Conservation (phyloP, 2,888 invertebrate species). For the Bugula neritina region DNA sequence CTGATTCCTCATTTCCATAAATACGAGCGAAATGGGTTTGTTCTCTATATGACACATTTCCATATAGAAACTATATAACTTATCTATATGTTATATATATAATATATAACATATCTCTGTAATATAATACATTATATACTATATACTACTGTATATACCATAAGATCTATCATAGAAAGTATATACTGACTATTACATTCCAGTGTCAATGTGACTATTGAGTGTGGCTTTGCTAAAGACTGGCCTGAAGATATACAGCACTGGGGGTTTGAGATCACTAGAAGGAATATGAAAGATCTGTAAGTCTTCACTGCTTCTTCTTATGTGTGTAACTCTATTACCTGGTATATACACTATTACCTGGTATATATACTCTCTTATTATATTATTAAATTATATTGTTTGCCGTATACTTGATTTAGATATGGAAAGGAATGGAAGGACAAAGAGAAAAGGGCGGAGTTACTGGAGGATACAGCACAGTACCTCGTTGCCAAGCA, state of each 20-base stretch:
- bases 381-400: not conserved
- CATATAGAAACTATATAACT: too few species aligned
- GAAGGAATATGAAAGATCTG: conserved; percentile 71
- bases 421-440: conserved; percentile 67
- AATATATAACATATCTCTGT: too few species aligned
- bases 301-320: conserved; percentile 55
- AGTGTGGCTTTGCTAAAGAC: conserved; percentile 59
- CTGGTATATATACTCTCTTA: not conserved
- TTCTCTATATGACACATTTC: too few species aligned
- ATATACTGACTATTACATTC: too few species aligned
- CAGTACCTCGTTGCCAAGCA: conserved; percentile 64
- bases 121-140: too few species aligned
- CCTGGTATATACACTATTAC: too few species aligned
- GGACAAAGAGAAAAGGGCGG: conserved; percentile 65
- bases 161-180: too few species aligned
- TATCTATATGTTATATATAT: too few species aligned
- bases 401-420: not conserved
- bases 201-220: conserved; percentile 60
- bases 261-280: conserved; percentile 71
- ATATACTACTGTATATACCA: too few species aligned
- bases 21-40: conserved; percentile 59
- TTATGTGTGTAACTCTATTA: too few species aligned
- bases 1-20: conserved; percentile 56
- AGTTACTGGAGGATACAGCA: conserved; percentile 68
- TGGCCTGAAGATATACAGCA: conserved; percentile 60